Evolutionary conservation across 2,113 vertebrate genomes (phyloP), one percentile per base, ranked within the genome.

Genomic region (Perca fluviatilis): DNA sequence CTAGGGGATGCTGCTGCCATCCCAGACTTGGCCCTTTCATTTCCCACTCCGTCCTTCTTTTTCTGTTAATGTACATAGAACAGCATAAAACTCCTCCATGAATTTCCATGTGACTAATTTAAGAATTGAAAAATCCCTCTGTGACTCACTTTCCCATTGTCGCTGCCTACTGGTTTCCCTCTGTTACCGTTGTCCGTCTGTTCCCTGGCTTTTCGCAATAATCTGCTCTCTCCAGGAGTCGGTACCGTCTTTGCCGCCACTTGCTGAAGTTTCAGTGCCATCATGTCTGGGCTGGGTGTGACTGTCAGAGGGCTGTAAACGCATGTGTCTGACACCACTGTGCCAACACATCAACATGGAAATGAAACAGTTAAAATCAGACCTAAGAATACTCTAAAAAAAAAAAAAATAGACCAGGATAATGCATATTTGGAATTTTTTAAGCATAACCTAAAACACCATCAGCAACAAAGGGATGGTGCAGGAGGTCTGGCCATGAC

Each of bases 391-490:
- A 15, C 14, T 21, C 6, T 6, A 33, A 33, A 5, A 33, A 72
- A n/a, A 33, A 33, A 5, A 33, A 47, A 21, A 25, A 77, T 4
- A 72, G 2, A 57, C 16, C 3, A 49, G 6, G 14, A 0, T 18
- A 1, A 21, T 27, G 1, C 1, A 43, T 50, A 27, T 30, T 66
- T 51, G 6, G 0, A 53, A 12, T 63, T 13, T n/a, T 76, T 49
- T 25, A 68, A n/a, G 66, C 25, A 93, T 96, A 81, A 99, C 98
- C 96, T 69, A 95, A 92, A 90, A 99, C 96, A 72, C 15, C 93
- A 67, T 97, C 97, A 79, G 96, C 96, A 91, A 99, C 96, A 92
- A 98, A 99, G 8, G 98, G 97, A 75, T 99, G 98, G 86, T 95
- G 93, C 51, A 99, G 92, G 51, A 99, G 95, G 61, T 96, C 95